These are phyloP conservation scores for Gymnopithys bicolor DNA, from an alignment of 2,797 vertebrate species.

Conservation along the genomic window DNA sequence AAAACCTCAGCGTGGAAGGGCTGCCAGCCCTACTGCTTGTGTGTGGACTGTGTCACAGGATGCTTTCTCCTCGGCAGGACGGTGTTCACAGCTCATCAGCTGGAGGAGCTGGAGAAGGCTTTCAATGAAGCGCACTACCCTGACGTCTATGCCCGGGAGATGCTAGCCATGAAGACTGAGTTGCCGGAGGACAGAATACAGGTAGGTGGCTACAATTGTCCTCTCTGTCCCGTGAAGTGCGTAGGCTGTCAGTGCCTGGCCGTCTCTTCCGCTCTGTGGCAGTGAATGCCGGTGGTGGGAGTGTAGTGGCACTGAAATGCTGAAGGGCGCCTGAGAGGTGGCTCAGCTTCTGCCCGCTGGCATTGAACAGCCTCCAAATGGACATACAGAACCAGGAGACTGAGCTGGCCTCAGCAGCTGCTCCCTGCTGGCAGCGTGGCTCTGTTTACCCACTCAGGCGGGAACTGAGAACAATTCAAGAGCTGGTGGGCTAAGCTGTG, in stretches of 20 bases:
- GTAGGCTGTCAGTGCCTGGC: not conserved
- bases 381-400: not conserved
- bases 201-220: slow-evolving; percentile 68
- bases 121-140: slow-evolving; percentile 96
- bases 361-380: not conserved
- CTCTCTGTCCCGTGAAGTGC: not conserved
- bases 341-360: not conserved
- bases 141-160: slow-evolving; percentile 93
- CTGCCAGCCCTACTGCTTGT: not conserved
- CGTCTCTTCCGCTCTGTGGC: not conserved
- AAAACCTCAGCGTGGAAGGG: not conserved
- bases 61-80: slow-evolving; percentile 79
- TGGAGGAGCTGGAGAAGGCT: slow-evolving; percentile 94
- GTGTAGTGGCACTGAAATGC: not conserved
- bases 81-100: slow-evolving; percentile 92
- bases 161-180: slow-evolving; percentile 94
- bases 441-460: not conserved
- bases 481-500: not conserved
- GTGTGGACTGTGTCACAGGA: not conserved
- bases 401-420: not conserved
- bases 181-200: slow-evolving; percentile 95
- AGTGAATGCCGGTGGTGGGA: not conserved
- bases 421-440: not conserved
- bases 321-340: fast-evolving
- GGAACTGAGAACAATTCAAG: not conserved